Evolutionary conservation across 2,113 vertebrate species (phyloP).

Genomic region (Cyphomyrus plagiostoma): DNA sequence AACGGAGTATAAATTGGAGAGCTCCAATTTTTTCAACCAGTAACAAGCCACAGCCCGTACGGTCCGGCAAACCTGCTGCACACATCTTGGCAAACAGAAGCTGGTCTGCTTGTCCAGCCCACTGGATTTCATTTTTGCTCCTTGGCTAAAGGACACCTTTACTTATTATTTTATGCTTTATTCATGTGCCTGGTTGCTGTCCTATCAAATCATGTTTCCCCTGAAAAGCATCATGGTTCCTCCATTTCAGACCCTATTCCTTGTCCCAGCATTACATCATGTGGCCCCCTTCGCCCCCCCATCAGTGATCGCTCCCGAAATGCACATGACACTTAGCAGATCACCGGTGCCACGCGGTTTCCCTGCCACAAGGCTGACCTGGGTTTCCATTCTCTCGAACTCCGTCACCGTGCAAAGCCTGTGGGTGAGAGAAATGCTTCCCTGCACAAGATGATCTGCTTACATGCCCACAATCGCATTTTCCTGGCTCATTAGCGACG

Average conservation of each 20-base stretch:
- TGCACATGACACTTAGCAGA: neutral
- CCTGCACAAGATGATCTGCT: neutral
- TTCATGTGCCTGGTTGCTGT: neutral
- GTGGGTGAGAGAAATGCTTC: neutral
- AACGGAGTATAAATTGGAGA: neutral
- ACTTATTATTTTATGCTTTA: neutral
- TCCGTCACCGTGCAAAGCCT: neutral
- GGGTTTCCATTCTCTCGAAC: neutral
- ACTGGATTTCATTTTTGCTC: neutral
- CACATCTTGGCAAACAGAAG: neutral
- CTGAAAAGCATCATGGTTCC: neutral
- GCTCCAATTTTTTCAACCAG: neutral
- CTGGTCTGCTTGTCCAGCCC: neutral
- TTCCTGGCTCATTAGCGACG: neutral
- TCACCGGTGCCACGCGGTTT: neutral
- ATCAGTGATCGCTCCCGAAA: neutral
- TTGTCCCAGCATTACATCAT: neutral
- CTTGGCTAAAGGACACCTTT: neutral
- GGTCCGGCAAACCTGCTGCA: neutral
- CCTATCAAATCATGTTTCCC: neutral
- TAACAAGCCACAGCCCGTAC: neutral
- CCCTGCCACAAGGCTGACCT: neutral
- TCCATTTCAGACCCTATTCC: neutral
- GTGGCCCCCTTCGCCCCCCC: neutral
- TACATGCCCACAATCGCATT: neutral